Base-by-base conservation (phyloP, 2,797 vertebrate species). In the Crocodylus rhombifer region DNA sequence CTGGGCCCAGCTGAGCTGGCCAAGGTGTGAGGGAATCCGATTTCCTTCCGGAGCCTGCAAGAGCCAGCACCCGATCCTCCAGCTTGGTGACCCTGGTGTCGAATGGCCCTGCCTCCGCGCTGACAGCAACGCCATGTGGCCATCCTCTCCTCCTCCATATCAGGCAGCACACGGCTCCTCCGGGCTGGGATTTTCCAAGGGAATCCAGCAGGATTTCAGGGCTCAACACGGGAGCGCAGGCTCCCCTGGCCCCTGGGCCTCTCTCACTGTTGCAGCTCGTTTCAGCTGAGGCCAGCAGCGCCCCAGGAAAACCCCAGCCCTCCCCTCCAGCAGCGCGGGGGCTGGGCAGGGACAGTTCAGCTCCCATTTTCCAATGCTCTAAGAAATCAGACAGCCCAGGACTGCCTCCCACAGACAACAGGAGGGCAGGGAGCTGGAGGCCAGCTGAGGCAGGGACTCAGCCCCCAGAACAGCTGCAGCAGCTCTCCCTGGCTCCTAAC, bases 61-160 rank as follows among this genome's bases (percentile, higher is more conserved):
- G 69, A 73, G 23, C 69, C 69, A 51, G 18, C 0, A 10, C 36
- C 36, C 25, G 2, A 51, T 4, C 21, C 60, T 63, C 78, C 15
- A 30, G 36, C 33, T 51, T 23, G 36, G 26, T 51, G 36, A 73
- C 23, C 13, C 69, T 36, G 51, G 36, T 14, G 42, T 51, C 23
- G 10, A 51, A 0, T 1, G 62, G 42, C 83, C 0, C 1, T 58
- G 20, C 12, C 18, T 63, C 80, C 75, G 83, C 75, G 36, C 69
- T 25, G 51, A 51, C 36, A 9, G 51, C 21, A 3, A 14, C 76
- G 15, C 23, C 65, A 42, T 74, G 0, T 5, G 12, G 26, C 57
- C 89, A 85, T 77, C 75, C 33, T 62, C 21, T 63, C n/a, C 0
- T 1, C 8, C 73, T 0, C 0, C 26, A 36, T 61, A 73, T 25